Evolutionary conservation across 2,888 invertebrate species (phyloP).

Genomic region (Drosophila longiperda): DNA sequence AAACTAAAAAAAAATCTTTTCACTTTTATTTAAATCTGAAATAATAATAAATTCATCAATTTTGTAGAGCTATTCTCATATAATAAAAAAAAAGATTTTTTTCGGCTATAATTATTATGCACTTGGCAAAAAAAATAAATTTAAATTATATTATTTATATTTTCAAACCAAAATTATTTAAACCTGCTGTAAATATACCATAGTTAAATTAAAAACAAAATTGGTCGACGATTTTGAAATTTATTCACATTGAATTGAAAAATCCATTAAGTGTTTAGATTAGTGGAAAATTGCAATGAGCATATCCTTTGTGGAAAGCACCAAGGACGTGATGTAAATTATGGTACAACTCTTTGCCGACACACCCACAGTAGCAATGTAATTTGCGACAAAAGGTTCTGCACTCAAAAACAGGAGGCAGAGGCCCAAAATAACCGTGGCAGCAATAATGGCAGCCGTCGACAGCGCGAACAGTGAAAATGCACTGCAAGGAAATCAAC

Average conservation of each 20-base stretch:
- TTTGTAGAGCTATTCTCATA: neutral
- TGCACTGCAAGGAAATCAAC: conserved; percentile 60
- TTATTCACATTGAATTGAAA: neutral
- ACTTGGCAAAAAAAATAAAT: too few relatives aligned
- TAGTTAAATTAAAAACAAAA: neutral
- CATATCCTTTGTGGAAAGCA: conserved; percentile 31
- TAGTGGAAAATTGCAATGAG: conserved; percentile 46
- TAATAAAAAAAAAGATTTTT: neutral
- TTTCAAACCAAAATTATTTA: neutral
- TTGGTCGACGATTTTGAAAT: neutral
- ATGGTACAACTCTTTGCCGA: conserved; percentile 1
- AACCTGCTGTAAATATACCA: neutral
- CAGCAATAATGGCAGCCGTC: conserved; percentile 44
- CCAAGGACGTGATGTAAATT: conserved; percentile 3
- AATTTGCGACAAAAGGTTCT: conserved; percentile 69
- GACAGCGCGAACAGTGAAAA: conserved; percentile 39
- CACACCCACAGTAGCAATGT: conserved; percentile 62
- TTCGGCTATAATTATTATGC: too few relatives aligned
- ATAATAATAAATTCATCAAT: neutral
- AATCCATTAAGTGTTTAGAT: conserved; percentile 33
- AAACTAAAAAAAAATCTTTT: too few relatives aligned
- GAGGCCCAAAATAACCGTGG: conserved; percentile 37
- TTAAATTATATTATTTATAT: neutral
- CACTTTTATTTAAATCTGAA: neutral
- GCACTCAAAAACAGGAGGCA: conserved; percentile 6